Evolutionary conservation across 2,888 invertebrate genomes (phyloP), one percentile per base, ranked within the genome.

Genomic region (Eretmocerus hayati): DNA sequence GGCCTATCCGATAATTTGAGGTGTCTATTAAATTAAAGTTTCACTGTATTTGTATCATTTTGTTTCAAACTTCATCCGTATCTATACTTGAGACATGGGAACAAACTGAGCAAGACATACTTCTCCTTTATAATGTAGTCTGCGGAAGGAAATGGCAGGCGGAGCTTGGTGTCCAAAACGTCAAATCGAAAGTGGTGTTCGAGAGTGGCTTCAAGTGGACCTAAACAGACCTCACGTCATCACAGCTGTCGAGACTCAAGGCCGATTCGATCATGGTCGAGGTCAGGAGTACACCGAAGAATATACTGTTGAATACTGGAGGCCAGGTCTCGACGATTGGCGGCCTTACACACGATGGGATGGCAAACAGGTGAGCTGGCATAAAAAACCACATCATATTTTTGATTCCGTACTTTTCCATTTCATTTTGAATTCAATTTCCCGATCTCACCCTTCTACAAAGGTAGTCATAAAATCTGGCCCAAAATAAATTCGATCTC

Each of bases 121-220:
- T n/a, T 30, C 13, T 8, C 13, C 30, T 8, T 30, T 30, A 30
- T 9, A 30, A 30, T 50, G 33, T 74, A 87, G 87, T 63, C 73
- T 87, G 46, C 78, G 81, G 23, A 77, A 78, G 52, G 85, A 87
- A 65, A 75, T 74, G 48, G 81, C 81, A 13, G 85, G 86, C 2
- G 87, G 87, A 9, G 87, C 84, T 1, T 87, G 87, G 87, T 87
- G 87, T 67, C 87, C 87, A 2, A 79, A 80, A 60, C 77, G 76
- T 52, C 81, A 80, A 63, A 80, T 85, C 54, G 79, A 80, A 58
- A 71, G 72, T 41, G 81, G 79, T 9, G 77, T 81, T 20, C 75
- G 81, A 33, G 87, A 87, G 67, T 87, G 81, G 74, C 74, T 81
- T 21, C 76, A 80, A 62, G 78, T 85, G 40, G 81, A 84, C 61